Evolutionary conservation across 2,797 vertebrate species (phyloP).

Genomic region (Spinus pinus): DNA sequence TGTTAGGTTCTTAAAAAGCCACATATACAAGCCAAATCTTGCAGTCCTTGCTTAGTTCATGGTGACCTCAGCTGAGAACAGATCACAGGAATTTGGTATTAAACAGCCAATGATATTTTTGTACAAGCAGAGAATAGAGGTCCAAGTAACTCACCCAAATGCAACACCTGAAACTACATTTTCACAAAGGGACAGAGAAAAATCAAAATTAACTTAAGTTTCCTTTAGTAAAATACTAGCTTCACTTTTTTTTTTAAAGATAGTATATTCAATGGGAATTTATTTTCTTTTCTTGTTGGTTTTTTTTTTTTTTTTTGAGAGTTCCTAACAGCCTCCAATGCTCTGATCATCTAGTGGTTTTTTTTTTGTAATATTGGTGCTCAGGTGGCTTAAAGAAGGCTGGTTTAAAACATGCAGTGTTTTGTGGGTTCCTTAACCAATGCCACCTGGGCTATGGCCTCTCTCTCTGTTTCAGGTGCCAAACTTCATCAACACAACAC

Average conservation of each 20-base stretch:
- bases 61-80: background rate
- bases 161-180: background rate
- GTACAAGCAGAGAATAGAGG: background rate
- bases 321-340: background rate
- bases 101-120: background rate
- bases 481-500: constrained; percentile 95
- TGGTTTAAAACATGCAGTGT: background rate
- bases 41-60: background rate
- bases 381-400: background rate
- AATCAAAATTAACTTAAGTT: background rate
- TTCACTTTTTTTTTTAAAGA: background rate
- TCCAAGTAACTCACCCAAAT: background rate
- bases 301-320: background rate
- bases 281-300: background rate
- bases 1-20: background rate
- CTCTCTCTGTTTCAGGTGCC: constrained; percentile 82
- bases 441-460: background rate
- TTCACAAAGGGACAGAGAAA: background rate
- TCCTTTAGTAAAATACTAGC: background rate
- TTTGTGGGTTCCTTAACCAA: background rate
- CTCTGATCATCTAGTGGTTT: fast-evolving
- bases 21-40: background rate
- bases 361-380: background rate
- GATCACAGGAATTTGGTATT: background rate
- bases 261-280: fast-evolving